Conservation (phyloP, 1,140 invertebrate species). For the Cherax destructor region DNA sequence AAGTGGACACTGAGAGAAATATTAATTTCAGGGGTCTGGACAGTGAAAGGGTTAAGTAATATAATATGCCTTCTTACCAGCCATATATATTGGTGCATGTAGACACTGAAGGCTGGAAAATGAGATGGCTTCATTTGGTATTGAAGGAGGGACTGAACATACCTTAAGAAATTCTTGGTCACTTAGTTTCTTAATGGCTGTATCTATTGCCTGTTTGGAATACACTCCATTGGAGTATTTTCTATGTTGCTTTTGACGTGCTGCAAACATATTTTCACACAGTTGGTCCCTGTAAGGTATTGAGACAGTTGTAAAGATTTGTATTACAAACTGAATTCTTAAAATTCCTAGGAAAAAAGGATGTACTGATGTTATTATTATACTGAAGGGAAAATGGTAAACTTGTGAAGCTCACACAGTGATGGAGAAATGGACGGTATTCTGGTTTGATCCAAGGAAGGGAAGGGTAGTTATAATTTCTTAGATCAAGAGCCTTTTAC, state of each 20-base stretch:
- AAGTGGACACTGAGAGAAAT: no score
- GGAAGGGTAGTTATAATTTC: no score
- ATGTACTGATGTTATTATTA: no score
- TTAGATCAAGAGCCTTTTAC: no score
- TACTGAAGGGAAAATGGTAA: no score
- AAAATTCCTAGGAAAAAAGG: neutral
- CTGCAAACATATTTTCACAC: conserved; percentile 74
- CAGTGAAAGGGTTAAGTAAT: neutral
- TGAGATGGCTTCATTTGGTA: conserved; percentile 74
- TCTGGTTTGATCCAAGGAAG: no score
- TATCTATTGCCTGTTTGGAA: conserved; percentile 77
- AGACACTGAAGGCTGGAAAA: conserved; percentile 77
- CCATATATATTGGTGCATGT: conserved; percentile 79
- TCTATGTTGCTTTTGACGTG: conserved; percentile 78
- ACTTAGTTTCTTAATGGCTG: conserved; percentile 71
- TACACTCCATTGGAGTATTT: conserved; percentile 76
- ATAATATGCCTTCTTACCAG: conserved; percentile 75
- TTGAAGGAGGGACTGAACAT: conserved; percentile 76
- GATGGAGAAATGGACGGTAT: no score
- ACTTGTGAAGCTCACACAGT: no score
- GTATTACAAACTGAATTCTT: neutral
- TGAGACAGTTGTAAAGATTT: neutral
- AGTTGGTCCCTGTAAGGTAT: conserved; percentile 73
- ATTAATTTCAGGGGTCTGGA: no score
- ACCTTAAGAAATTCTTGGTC: conserved; percentile 56